A percentile compares a stretch with the other conserved stretches of the same genome.
Conservation (phyloP, 2,797 vertebrate species). For the Gallirallus australis region DNA sequence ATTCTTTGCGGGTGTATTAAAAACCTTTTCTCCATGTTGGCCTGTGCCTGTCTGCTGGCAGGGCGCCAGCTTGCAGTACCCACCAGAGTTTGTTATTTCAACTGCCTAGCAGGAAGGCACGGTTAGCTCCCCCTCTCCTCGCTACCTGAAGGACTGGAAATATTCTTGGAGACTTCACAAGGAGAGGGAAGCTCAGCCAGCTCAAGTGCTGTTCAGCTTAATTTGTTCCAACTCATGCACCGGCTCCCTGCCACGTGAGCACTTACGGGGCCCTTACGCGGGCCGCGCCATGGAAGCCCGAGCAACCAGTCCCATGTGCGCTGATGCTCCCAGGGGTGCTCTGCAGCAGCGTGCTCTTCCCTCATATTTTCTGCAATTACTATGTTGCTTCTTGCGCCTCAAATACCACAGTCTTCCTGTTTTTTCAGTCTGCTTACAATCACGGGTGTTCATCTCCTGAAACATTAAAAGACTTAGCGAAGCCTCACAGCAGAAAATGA, state of each 20-base stretch:
- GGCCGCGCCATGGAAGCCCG: fast-evolving
- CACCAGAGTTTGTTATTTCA: conserved; percentile 67
- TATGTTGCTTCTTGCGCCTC: not conserved
- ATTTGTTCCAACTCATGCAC: conserved; percentile 20
- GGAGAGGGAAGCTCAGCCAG: not conserved
- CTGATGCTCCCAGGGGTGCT: not conserved
- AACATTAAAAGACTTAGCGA: not conserved
- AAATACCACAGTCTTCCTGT: not conserved
- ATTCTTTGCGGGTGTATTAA: conserved; percentile 72
- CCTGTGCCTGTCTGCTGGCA: conserved; percentile 71
- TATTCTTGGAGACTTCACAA: conserved; percentile 25
- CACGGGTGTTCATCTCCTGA: not conserved
- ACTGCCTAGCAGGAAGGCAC: conserved; percentile 3
- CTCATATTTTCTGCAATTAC: not conserved
- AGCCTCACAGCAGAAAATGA: not conserved
- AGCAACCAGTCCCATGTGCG: fast-evolving
- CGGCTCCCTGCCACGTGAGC: fast-evolving
- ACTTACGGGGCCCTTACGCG: fast-evolving
- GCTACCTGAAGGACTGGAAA: conserved; percentile 55
- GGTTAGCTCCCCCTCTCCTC: not conserved
- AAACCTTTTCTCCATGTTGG: conserved; percentile 62
- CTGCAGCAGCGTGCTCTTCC: not conserved
- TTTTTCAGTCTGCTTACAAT: not conserved
- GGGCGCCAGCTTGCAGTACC: conserved; percentile 58
- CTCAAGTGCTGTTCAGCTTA: conserved; percentile 26